Conservation (phyloP, 2,888 invertebrate genomes). For the Schrankia costaestrigalis region DNA sequence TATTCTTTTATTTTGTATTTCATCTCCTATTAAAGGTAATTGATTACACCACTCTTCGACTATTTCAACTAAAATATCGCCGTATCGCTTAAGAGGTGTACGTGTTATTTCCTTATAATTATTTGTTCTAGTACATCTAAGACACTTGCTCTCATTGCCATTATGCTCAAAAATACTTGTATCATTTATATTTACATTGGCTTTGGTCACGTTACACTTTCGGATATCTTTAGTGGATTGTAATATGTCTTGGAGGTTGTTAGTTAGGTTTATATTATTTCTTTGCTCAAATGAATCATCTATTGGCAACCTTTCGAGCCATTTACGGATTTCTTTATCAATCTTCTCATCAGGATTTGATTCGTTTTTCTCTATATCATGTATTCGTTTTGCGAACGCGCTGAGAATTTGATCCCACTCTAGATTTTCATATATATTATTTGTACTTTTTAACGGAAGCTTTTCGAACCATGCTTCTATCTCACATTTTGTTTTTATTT, state of each 20-base stretch:
- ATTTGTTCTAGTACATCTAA: too few species aligned
- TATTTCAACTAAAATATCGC: conserved; percentile 44
- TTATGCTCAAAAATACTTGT: too few species aligned
- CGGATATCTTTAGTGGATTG: too few species aligned
- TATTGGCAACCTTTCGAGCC: conserved; percentile 49
- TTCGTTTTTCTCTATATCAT: conserved; percentile 46
- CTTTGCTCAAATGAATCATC: conserved; percentile 30
- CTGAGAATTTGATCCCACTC: conserved; percentile 48
- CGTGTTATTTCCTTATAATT: not conserved
- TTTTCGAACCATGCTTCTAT: conserved; percentile 52
- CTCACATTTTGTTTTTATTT: conserved; percentile 55
- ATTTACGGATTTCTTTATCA: conserved; percentile 48
- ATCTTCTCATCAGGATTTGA: conserved; percentile 38
- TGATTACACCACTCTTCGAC: conserved; percentile 53
- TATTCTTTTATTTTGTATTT: conserved; percentile 31
- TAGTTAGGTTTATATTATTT: conserved; percentile 30
- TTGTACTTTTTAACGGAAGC: conserved; percentile 41
- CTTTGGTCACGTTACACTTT: conserved; percentile 36
- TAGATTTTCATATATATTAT: conserved; percentile 35
- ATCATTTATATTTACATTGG: too few species aligned
- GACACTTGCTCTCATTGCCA: too few species aligned
- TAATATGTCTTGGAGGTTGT: conserved; percentile 36
- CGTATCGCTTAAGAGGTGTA: conserved; percentile 34
- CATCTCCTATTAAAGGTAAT: conserved; percentile 37
- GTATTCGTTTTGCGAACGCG: conserved; percentile 47